Evolutionary conservation across 1,140 invertebrate genomes (phyloP), one percentile per base, ranked within the genome.

Genomic region (Centruroides sculpturatus): DNA sequence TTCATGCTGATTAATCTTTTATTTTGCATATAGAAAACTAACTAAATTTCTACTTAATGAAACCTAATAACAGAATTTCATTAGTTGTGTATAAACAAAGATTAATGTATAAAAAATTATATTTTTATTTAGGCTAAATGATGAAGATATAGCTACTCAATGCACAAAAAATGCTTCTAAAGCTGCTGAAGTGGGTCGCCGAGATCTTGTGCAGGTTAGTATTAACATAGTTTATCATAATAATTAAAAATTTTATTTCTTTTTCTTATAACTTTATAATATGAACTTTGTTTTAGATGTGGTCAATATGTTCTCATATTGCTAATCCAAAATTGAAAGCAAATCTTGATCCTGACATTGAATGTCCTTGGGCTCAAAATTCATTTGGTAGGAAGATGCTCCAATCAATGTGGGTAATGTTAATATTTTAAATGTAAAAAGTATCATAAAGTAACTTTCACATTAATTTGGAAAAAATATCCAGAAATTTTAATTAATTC

Each of bases 371-470:
- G 84, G 77, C 81, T 9, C 72, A 79, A 23, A 86, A 92, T 80
- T 90, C 92, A 5, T 88, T 94, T 69, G 90, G 90, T 63, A 83
- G 85, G 71, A 82, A 83, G 68, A 72, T 95, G 61, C 80, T 95
- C 59, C 84, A 92, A 70, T 85, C 86, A 5, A 75, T 95, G 85
- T 92, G 76, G 81, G 84, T 60, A 34, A 66, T 23, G 23, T 23
- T 23, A 23, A 23, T 23, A 23, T 23, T 23, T 23, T 23, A 23
- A 23, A 23, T 23, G 23, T 23, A 23, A 23, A 23, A 23, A 23
- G 23, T 23, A 23, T 23, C 23, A 23, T 23, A 23, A 23, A 23
- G 23, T 23, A 23, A 23, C 23, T 23, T 23, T 23, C 23, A 23
- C 23, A 23, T 23, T 23, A 23, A 23, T 23, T 23, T 23, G 23